Evolutionary conservation across 2,797 vertebrate genomes (phyloP), one percentile per base, ranked within the genome.

Genomic region (Chloroceryle inda): DNA sequence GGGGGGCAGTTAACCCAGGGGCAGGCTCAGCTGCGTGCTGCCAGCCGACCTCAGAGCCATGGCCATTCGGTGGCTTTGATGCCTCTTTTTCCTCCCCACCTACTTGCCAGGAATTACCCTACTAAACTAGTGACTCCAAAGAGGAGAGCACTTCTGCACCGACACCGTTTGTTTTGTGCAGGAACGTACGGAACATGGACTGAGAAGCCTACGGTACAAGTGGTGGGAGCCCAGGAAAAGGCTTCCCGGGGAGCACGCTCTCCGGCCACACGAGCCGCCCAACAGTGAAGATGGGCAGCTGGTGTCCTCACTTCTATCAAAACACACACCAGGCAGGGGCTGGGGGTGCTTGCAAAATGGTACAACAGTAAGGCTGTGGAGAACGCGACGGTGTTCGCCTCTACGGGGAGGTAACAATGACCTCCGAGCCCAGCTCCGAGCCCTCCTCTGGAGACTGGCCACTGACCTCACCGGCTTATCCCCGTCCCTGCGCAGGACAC

Each of bases 21-120:
- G 29, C 33, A 16, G 0, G 38, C 94, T 89, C 93, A 82, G 59
- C 75, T 66, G 42, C 58, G n/a, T 27, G 35, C 29, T 62, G 29
- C 88, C 29, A 75, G 55, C 85, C 78, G 55, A 40, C n/a, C 66
- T 45, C 93, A 92, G 89, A 96, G 72, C 92, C 91, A 66, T 59
- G 49, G 58, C 31, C 68, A 84, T 44, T 81, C 91, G 86, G 82
- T 74, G 85, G 80, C 80, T 91, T 52, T 79, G 85, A 81, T 33
- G 68, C 19, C 1, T 14, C 20, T 8, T 75, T 47, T 69, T 72
- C 95, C 67, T 75, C 83, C 91, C 1, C 4, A 19, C 79, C 68
- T 62, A 18, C 58, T 17, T 27, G 31, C 59, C 35, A 33, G 62
- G 16, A 64, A 58, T 37, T 11, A 2, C 1, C 3, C 55, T 27